Conservation (phyloP, 2,797 vertebrate species). For the Ispidina lecontei region DNA sequence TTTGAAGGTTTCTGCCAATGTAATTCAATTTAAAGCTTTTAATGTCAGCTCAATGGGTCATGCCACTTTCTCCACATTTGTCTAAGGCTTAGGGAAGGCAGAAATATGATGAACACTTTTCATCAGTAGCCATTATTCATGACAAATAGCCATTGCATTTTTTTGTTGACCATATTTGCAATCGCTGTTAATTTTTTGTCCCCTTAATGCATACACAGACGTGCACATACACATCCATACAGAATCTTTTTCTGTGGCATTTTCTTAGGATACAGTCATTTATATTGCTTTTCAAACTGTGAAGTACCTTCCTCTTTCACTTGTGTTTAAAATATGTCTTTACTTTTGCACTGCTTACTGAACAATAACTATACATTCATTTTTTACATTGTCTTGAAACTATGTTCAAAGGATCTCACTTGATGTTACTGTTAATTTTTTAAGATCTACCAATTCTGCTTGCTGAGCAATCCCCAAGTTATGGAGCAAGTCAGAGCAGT, state of each 20-base stretch:
- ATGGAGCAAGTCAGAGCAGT: neutral
- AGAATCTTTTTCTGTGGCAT: constrained; percentile 48
- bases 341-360: constrained; percentile 59
- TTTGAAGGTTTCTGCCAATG: constrained; percentile 72
- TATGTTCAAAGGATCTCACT: constrained; percentile 62
- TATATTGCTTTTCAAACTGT: constrained; percentile 42
- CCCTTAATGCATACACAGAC: neutral
- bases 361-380: constrained; percentile 68
- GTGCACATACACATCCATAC: neutral
- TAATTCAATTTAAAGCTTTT: constrained; percentile 74
- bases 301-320: constrained; percentile 49
- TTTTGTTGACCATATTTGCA: neutral
- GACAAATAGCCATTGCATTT: constrained; percentile 6
- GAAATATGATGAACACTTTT: constrained; percentile 63
- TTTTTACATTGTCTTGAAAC: constrained; percentile 70
- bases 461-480: constrained; percentile 20
- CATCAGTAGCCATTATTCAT: neutral
- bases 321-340: constrained; percentile 64
- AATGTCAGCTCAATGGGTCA: constrained; percentile 72
- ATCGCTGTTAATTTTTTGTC: neutral
- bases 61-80: constrained; percentile 51
- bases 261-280: constrained; percentile 57
- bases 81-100: constrained; percentile 49
- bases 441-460: constrained; percentile 53
- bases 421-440: constrained; percentile 59